A percentile compares a stretch with the other conserved stretches of the same genome.
These are phyloP conservation scores for Girardinus metallicus DNA, from an alignment of 2,797 vertebrate species.

Conservation along the genomic window DNA sequence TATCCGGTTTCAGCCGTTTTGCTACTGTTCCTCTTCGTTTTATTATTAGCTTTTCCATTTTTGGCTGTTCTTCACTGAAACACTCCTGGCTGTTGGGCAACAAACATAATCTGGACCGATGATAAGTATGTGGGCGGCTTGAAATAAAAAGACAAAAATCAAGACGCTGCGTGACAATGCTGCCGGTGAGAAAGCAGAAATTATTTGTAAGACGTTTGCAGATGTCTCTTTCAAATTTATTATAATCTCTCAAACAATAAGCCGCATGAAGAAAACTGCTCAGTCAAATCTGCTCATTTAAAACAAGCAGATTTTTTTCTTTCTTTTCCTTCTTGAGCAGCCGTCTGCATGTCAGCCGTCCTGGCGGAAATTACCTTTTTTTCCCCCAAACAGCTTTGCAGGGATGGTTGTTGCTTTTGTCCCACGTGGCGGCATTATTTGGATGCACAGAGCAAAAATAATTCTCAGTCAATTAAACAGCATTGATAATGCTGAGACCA, in stretches of 20 bases:
- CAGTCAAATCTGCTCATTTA: slow-evolving; percentile 49
- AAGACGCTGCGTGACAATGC: slow-evolving; percentile 25
- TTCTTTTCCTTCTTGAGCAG: slow-evolving; percentile 28
- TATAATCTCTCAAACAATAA: slow-evolving; percentile 52
- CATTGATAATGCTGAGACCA: slow-evolving; percentile 70
- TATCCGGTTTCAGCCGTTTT: slow-evolving; percentile 19
- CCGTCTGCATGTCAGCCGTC: slow-evolving; percentile 47
- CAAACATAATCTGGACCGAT: slow-evolving; percentile 22
- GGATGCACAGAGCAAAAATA: slow-evolving; percentile 52
- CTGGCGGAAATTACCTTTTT: slow-evolving; percentile 33
- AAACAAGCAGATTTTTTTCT: slow-evolving; percentile 36
- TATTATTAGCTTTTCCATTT: slow-evolving; percentile 40
- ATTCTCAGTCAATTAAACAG: slow-evolving; percentile 77
- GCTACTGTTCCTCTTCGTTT: slow-evolving; percentile 16
- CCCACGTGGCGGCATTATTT: slow-evolving; percentile 67
- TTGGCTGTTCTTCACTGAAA: slow-evolving; percentile 46
- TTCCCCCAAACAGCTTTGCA: slow-evolving; percentile 48
- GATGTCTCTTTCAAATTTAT: slow-evolving; percentile 52
- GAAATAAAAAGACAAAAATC: slow-evolving; percentile 28
- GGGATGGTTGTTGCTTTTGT: slow-evolving; percentile 53
- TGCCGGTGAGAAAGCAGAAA: slow-evolving; percentile 26
- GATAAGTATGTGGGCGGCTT: slow-evolving; percentile 23
- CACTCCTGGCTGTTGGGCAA: slow-evolving; percentile 41
- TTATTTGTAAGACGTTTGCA: slow-evolving; percentile 36
- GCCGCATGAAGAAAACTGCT: slow-evolving; percentile 27